phyloP scores from a whole-genome alignment of 2,888 invertebrate genomes.

The Phortica magna region DNA sequence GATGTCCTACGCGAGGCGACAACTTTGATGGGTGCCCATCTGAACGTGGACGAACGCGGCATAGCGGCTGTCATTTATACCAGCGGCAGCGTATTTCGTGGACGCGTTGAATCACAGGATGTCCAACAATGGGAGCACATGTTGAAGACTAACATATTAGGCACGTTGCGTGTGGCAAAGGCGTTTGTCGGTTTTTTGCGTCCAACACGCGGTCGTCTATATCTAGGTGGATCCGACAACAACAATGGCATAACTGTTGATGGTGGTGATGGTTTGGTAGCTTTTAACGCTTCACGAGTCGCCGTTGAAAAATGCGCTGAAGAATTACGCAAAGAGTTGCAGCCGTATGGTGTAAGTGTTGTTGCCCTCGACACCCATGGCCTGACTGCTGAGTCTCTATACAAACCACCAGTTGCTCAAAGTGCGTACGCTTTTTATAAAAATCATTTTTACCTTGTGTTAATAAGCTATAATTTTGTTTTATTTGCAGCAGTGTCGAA shows the following conservation, averaged over 20 bases:
- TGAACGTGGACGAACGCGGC: conserved; percentile 91
- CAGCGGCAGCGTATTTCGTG: conserved; percentile 86
- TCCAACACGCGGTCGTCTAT: conserved; percentile 83
- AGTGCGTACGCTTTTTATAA: conserved; percentile 59
- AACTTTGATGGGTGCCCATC: conserved; percentile 86
- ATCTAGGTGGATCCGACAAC: conserved; percentile 80
- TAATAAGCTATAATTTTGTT: background rate
- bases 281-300: conserved; percentile 82
- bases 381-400: conserved; percentile 83
- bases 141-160: conserved; percentile 85
- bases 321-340: conserved; percentile 84
- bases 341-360: conserved; percentile 85
- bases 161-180: conserved; percentile 85
- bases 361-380: conserved; percentile 87
- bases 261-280: conserved; percentile 80
- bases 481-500: conserved; percentile 64
- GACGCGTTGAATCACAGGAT: conserved; percentile 84
- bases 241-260: conserved; percentile 59
- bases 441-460: background rate
- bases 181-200: conserved; percentile 87
- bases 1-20: conserved; percentile 89
- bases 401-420: conserved; percentile 82
- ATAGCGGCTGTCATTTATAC: conserved; percentile 89
- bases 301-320: conserved; percentile 90
- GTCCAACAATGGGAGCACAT: conserved; percentile 82